Percentiles rank a stretch among this genome's conserved stretches.
These are phyloP conservation scores for Pluvianellus socialis DNA, from an alignment of 2,113 vertebrate genomes.

Conservation along the genomic window DNA sequence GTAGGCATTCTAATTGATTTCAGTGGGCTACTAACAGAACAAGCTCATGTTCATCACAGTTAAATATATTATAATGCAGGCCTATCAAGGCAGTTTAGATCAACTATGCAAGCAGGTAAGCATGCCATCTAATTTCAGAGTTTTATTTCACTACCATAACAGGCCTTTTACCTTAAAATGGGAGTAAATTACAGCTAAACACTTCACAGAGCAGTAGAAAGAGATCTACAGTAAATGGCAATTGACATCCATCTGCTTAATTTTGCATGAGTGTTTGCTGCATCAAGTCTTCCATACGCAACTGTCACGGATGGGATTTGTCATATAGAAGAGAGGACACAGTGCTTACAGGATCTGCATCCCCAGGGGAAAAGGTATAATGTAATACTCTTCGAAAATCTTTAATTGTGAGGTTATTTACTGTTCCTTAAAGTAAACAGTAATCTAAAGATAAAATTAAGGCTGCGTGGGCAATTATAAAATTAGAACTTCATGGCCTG, in stretches of 20 bases:
- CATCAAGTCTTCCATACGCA: background rate
- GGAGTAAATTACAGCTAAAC: background rate
- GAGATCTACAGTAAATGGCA: background rate
- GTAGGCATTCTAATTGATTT: background rate
- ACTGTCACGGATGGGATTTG: background rate
- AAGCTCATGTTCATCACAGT: background rate
- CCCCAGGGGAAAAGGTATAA: background rate
- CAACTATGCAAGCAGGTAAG: background rate
- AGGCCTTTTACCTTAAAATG: background rate
- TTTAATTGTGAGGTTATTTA: background rate
- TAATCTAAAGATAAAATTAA: background rate
- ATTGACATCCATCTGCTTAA: background rate
- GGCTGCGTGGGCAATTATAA: background rate
- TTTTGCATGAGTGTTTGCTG: background rate
- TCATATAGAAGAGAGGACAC: background rate
- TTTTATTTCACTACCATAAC: background rate
- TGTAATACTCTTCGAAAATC: background rate
- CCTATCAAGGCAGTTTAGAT: background rate
- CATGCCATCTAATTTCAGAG: background rate
- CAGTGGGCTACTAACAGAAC: background rate
- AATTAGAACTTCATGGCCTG: background rate
- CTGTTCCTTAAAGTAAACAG: background rate
- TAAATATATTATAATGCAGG: background rate
- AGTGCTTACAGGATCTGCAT: background rate
- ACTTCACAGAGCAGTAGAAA: background rate